Conservation (phyloP, 2,888 invertebrate species). For the Monopis laevigella region DNA sequence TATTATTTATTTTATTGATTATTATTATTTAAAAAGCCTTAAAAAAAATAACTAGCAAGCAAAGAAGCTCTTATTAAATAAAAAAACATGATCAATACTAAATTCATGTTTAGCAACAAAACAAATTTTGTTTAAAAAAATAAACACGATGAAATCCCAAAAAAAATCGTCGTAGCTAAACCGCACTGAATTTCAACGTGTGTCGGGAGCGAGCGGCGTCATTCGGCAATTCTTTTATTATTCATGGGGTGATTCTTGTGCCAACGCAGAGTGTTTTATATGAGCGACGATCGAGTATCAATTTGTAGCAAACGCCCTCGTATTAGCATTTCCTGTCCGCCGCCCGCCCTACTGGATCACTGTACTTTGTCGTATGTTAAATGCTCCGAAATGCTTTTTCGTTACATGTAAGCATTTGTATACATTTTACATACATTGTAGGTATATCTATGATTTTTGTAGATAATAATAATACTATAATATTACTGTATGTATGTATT, state of each 20-base stretch:
- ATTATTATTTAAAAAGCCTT: no score
- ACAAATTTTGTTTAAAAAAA: not conserved
- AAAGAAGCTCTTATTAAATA: no score
- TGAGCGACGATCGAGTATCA: slow-evolving; percentile 68
- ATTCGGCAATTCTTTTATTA: slow-evolving; percentile 62
- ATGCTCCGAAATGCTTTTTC: no score
- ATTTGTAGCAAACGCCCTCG: slow-evolving; percentile 57
- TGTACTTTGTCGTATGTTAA: slow-evolving; percentile 48
- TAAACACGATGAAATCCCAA: not conserved
- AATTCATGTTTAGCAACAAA: no score
- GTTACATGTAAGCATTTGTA: no score
- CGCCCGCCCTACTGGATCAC: slow-evolving; percentile 27
- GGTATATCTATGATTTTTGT: no score
- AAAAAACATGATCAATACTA: no score
- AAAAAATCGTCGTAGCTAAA: slow-evolving; percentile 27
- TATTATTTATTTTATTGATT: no score
- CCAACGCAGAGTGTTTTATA: slow-evolving; percentile 64
- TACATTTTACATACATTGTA: no score
- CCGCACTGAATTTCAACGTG: slow-evolving; percentile 25
- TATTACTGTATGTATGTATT: no score
- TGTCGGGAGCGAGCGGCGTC: slow-evolving; percentile 31
- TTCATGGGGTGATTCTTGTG: slow-evolving; percentile 54
- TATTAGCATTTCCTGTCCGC: slow-evolving; percentile 50
- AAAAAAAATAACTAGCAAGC: no score
- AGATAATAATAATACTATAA: no score